Evolutionary conservation across 1,140 invertebrate genomes (phyloP).

Genomic region (Drosophila micromelanica): DNA sequence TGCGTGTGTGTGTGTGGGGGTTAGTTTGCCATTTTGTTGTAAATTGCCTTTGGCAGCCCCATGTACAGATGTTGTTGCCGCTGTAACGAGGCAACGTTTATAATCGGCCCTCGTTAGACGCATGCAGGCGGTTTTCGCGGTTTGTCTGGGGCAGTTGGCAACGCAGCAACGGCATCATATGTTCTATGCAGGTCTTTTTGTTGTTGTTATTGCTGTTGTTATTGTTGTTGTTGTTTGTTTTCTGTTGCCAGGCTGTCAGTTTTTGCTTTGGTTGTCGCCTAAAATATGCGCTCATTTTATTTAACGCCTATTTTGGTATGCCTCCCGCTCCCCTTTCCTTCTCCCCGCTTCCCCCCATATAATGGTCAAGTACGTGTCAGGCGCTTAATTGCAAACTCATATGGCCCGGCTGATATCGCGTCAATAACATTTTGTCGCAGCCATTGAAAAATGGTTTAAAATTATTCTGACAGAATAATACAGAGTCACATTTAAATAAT

Average conservation of each 20-base stretch:
- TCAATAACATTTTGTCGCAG: slow-evolving; percentile 3
- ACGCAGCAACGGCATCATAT: slow-evolving; percentile 19
- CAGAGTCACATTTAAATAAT: background rate
- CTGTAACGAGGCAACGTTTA: slow-evolving; percentile 29
- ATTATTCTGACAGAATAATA: slow-evolving; percentile 3
- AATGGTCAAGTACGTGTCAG: slow-evolving; percentile 42
- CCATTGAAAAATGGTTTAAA: slow-evolving; percentile 14
- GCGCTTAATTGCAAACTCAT: slow-evolving; percentile 47
- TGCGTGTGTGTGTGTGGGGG: slow-evolving; percentile 3
- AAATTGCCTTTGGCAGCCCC: slow-evolving; percentile 50
- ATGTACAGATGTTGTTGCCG: slow-evolving; percentile 13
- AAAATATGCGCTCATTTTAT: slow-evolving; percentile 70
- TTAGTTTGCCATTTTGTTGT: slow-evolving; percentile 72
- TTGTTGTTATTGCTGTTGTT: slow-evolving; percentile 17
- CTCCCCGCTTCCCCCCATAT: no score
- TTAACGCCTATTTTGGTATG: slow-evolving; percentile 45
- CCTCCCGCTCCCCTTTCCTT: no score
- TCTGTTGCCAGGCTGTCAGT: slow-evolving; percentile 35
- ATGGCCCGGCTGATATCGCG: slow-evolving; percentile 40
- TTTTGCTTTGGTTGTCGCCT: slow-evolving; percentile 65
- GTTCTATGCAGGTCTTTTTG: slow-evolving; percentile 6
- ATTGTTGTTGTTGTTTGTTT: slow-evolving; percentile 39
- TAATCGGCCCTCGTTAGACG: slow-evolving; percentile 40
- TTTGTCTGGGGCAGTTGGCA: slow-evolving; percentile 23
- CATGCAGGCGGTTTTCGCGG: slow-evolving; percentile 39